Evolutionary conservation across 1,140 invertebrate species (phyloP).

Genomic region (Diabrotica virgifera): DNA sequence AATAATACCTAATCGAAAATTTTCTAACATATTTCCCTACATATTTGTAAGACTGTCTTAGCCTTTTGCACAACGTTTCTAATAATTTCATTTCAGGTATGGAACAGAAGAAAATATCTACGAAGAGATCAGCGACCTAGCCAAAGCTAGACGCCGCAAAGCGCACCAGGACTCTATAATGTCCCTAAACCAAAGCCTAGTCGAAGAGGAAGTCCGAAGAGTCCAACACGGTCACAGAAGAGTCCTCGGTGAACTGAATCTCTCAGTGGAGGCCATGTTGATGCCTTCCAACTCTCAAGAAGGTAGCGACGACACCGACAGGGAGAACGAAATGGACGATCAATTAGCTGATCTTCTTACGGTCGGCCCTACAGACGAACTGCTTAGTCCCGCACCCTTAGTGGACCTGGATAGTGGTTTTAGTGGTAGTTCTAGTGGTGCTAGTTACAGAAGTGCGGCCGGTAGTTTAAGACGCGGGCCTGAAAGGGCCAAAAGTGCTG

Average conservation of each 20-base stretch:
- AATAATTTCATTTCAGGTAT: conserved; percentile 50
- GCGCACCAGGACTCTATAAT: conserved; percentile 42
- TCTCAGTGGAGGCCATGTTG: conserved; percentile 81
- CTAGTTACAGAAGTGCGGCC: conserved; percentile 63
- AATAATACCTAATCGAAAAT: too few species aligned
- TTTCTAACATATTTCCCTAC: too few species aligned
- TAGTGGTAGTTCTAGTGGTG: conserved; percentile 74
- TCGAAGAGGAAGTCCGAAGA: conserved; percentile 76
- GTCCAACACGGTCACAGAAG: conserved; percentile 75
- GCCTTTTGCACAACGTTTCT: neutral
- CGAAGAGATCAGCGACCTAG: conserved; percentile 74
- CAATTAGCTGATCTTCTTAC: conserved; percentile 64
- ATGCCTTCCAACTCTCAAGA: conserved; percentile 60
- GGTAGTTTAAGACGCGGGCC: conserved; percentile 54
- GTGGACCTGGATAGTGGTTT: conserved; percentile 76
- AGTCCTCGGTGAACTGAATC: conserved; percentile 79
- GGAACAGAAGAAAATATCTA: conserved; percentile 85
- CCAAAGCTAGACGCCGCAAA: conserved; percentile 43
- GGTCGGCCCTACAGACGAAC: conserved; percentile 69
- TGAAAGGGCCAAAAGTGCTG: conserved; percentile 27
- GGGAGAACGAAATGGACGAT: conserved; percentile 54
- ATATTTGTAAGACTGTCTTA: too few species aligned
- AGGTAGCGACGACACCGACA: conserved; percentile 48
- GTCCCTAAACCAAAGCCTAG: conserved; percentile 62
- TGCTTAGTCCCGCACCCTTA: conserved; percentile 62